Percentiles rank a stretch among this genome's conserved stretches.
phyloP scores from a whole-genome alignment of 1,140 invertebrate genomes.

The Drosophila simulans region DNA sequence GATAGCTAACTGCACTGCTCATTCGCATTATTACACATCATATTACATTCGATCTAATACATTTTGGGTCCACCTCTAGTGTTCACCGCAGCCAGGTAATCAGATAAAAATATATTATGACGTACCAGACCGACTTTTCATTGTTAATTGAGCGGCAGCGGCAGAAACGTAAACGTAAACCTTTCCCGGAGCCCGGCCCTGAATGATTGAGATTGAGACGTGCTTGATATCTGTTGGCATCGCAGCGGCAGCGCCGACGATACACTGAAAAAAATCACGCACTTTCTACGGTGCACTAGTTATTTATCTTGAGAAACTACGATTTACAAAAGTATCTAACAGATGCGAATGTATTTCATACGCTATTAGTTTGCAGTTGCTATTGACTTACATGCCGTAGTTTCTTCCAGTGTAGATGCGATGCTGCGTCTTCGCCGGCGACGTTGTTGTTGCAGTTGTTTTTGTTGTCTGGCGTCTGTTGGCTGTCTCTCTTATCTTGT shows the following conservation, averaged over 20 bases:
- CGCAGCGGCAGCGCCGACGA: conserved; percentile 18
- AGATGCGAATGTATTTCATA: neutral
- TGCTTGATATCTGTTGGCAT: conserved; percentile 76
- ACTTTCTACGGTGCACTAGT: neutral
- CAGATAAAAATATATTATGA: conserved; percentile 82
- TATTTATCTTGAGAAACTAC: neutral
- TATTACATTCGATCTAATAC: too few species aligned
- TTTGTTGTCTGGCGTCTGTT: conserved; percentile 62
- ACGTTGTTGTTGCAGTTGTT: conserved; percentile 20
- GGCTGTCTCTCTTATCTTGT: conserved; percentile 76
- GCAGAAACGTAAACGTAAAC: conserved; percentile 37
- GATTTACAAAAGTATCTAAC: neutral
- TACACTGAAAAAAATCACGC: neutral
- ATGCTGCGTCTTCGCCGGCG: conserved; percentile 32
- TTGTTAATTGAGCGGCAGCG: conserved; percentile 76
- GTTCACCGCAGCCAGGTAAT: conserved; percentile 50
- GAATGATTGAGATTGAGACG: conserved; percentile 77
- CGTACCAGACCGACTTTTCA: conserved; percentile 76
- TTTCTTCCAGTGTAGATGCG: conserved; percentile 21
- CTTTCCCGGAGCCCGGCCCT: conserved; percentile 51
- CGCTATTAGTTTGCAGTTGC: too few species aligned
- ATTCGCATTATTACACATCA: too few species aligned
- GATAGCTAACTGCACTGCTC: too few species aligned
- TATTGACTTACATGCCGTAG: too few species aligned
- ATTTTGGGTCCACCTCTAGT: neutral